A percentile compares a stretch with the other conserved stretches of the same genome.
These are phyloP conservation scores for Orthosia gracilis DNA, from an alignment of 2,888 invertebrate genomes.

Conservation along the genomic window DNA sequence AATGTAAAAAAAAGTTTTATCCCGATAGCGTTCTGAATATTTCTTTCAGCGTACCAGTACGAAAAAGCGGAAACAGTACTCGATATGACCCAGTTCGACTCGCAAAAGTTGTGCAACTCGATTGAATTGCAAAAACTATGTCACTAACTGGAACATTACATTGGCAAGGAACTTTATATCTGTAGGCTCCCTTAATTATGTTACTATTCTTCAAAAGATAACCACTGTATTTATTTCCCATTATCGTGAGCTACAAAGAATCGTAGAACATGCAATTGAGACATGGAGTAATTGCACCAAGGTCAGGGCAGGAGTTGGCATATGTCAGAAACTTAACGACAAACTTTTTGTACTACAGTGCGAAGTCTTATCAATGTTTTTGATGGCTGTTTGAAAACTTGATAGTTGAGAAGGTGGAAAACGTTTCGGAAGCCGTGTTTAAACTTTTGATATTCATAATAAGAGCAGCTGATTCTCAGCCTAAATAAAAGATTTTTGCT, in stretches of 20 bases:
- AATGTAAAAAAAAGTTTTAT: conserved; percentile 11
- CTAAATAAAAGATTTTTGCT: neutral
- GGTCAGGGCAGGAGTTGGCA: conserved; percentile 1
- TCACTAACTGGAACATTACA: neutral
- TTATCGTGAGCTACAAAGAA: neutral
- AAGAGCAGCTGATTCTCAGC: neutral
- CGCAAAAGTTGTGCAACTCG: conserved; percentile 36
- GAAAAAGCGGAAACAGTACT: conserved; percentile 11
- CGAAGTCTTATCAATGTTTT: neutral
- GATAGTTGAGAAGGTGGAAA: neutral
- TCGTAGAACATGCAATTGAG: neutral
- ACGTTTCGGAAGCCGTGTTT: neutral
- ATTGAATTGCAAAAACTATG: conserved; percentile 14
- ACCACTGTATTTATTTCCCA: neutral
- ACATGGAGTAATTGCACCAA: conserved; percentile 5
- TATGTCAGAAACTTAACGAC: neutral
- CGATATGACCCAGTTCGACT: conserved; percentile 31
- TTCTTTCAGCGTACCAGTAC: conserved; percentile 3
- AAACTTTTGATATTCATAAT: neutral
- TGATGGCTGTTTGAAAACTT: neutral
- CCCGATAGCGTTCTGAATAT: conserved; percentile 18
- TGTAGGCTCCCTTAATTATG: conserved; percentile 1
- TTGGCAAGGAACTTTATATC: neutral
- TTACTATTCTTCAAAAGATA: neutral
- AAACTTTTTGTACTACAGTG: neutral